Percentiles rank a stretch among this genome's conserved stretches.
Conservation (phyloP, 2,888 invertebrate species). For the Phaedon cochleariae region DNA sequence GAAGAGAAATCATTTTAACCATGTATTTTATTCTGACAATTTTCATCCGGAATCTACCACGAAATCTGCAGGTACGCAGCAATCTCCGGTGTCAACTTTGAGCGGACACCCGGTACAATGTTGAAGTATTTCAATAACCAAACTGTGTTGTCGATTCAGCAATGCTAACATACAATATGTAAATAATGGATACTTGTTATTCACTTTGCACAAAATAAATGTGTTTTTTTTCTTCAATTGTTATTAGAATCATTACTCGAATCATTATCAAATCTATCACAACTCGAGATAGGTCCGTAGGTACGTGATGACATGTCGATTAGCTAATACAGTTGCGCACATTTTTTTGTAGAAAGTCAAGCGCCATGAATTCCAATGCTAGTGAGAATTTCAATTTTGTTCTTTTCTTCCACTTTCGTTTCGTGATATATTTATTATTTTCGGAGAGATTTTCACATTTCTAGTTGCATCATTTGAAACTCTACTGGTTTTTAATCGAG, state of each 20-base stretch:
- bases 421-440: neutral
- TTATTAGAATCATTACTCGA: no score
- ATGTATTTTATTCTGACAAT: no score
- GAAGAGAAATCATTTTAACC: no score
- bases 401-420: neutral
- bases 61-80: no score
- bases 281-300: neutral
- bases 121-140: no score
- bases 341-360: slow-evolving; percentile 17
- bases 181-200: neutral
- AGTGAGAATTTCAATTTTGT: slow-evolving; percentile 3
- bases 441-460: neutral
- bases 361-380: neutral
- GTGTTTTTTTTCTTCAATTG: neutral
- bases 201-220: neutral
- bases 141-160: neutral
- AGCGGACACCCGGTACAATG: no score
- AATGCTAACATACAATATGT: neutral
- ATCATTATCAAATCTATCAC: slow-evolving; percentile 16
- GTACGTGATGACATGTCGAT: slow-evolving; percentile 6
- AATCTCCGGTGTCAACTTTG: no score
- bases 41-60: no score
- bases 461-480: neutral
- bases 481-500: no score
- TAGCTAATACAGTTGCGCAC: slow-evolving; percentile 9